phyloP scores from a whole-genome alignment of 2,113 vertebrate species.

The Bubo blakistoni region DNA sequence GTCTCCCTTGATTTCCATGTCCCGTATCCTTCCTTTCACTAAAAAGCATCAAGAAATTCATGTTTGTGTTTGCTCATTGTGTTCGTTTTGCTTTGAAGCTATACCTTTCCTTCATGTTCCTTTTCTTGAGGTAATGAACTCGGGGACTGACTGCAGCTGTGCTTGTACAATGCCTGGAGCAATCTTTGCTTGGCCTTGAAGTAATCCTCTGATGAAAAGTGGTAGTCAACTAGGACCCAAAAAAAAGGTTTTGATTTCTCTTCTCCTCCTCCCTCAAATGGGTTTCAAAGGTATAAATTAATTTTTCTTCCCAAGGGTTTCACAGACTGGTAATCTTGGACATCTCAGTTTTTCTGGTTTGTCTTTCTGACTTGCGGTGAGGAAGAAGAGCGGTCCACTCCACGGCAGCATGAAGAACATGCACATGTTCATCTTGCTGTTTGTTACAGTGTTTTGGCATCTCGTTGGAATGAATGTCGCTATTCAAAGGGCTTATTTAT shows the following conservation, averaged over 20 bases:
- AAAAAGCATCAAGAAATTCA: not conserved
- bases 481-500: slow-evolving; percentile 16
- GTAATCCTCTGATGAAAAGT: not conserved
- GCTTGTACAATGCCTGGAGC: not conserved
- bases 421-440: not conserved
- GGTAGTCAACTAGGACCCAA: not conserved
- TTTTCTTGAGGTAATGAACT: not conserved
- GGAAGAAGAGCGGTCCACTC: not conserved
- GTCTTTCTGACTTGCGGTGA: not conserved
- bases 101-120: not conserved
- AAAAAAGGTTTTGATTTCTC: not conserved
- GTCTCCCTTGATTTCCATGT: not conserved
- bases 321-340: not conserved
- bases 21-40: not conserved
- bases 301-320: not conserved
- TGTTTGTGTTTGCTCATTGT: not conserved
- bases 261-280: not conserved
- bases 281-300: not conserved
- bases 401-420: not conserved
- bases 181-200: not conserved
- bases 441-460: not conserved
- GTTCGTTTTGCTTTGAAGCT: not conserved
- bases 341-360: not conserved
- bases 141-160: not conserved
- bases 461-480: not conserved